Evolutionary conservation across 30 jellyfish, hydroid and myxozoan genomes (phyloP), one percentile per base, ranked within the genome.

Genomic region (Catostylus mosaicus): DNA sequence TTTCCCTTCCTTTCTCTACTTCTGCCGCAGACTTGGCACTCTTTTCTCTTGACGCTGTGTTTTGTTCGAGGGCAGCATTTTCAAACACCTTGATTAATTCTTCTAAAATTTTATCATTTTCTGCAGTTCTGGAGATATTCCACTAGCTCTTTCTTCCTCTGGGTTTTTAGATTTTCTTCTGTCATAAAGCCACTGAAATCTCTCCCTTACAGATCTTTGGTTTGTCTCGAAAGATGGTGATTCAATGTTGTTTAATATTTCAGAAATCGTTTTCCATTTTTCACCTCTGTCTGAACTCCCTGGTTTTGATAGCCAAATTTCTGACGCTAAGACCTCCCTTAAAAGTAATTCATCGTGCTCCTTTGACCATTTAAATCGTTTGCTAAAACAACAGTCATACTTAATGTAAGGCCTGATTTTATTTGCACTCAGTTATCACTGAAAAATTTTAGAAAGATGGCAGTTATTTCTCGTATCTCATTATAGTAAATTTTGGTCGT

Each of bases 261-360:
- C 89, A 38, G 86, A 68, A 30, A 59, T 30, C n/a, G 1, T 34
- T 67, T 74, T 76, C 96, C 91, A 86, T 22, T 38, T 23, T n/a
- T 75, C 77, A 33, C 87, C 96, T 30, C 85, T 47, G 56, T 73
- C 85, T 73, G 85, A 50, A 51, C 85, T 73, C n/a, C 85, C 85
- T 11, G 85, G 33, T 30, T 47, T 47, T 19, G 85, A 45, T 19
- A 73, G 45, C 85, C 85, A 73, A 32, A 73, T 46, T 38, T 73
- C 83, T 18, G 83, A 40, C 6, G 24, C 29, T 22, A 73, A 27
- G 24, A 45, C 85, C 46, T 73, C 85, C 16, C 81, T 18, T 36
- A 69, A 46, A 3, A 69, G 29, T 16, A 69, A 23, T 51, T 37
- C 66, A 69, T 69, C 81, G 51, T 37, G 81, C 26, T 10, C 57